Evolutionary conservation across 1,140 invertebrate species (phyloP).

Genomic region (Caerostris darwini): DNA sequence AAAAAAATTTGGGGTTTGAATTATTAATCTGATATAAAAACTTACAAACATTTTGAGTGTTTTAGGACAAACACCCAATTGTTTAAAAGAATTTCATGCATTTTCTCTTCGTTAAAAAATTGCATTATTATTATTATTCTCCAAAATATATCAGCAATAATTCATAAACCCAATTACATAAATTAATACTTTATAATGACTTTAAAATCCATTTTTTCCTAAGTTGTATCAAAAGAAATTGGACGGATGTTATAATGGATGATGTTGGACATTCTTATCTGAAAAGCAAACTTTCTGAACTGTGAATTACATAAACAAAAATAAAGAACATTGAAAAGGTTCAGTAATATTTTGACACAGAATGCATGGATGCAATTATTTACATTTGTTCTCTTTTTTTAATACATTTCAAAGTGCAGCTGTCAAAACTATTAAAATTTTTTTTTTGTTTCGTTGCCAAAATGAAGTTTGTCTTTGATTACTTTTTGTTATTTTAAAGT

Average conservation of each 20-base stretch:
- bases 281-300: background rate
- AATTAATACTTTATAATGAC: background rate
- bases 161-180: background rate
- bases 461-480: background rate
- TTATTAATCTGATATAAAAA: too few relatives aligned
- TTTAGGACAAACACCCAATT: too few relatives aligned
- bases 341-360: background rate
- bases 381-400: constrained; percentile 13
- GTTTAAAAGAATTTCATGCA: too few relatives aligned
- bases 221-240: constrained; percentile 26
- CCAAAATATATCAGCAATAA: too few relatives aligned
- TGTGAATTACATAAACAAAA: background rate
- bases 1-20: too few relatives aligned
- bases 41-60: too few relatives aligned
- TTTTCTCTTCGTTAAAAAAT: too few relatives aligned
- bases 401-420: background rate
- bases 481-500: background rate
- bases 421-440: background rate
- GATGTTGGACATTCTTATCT: constrained; percentile 10
- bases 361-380: background rate
- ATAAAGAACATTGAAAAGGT: background rate
- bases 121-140: too few relatives aligned
- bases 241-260: constrained; percentile 18
- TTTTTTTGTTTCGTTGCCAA: background rate
- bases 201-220: background rate